Evolutionary conservation across 1,140 invertebrate genomes (phyloP).

Genomic region (Liolophura sinensis): DNA sequence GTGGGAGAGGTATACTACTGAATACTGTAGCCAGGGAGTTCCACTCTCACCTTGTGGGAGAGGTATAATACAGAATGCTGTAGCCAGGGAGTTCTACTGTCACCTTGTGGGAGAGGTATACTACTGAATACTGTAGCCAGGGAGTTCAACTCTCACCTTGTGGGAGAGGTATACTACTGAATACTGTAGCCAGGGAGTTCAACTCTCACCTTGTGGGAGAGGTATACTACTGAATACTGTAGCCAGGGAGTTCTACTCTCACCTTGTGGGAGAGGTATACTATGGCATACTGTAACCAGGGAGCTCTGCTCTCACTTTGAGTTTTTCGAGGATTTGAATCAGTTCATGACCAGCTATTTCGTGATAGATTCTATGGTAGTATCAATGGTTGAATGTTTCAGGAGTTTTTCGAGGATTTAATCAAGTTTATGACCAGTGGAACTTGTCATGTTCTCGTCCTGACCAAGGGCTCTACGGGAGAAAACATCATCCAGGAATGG

Average conservation of each 20-base stretch:
- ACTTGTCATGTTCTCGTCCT: slow-evolving; percentile 52
- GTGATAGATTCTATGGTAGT: background rate
- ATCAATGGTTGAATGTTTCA: slow-evolving; percentile 15
- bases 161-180: slow-evolving; percentile 51
- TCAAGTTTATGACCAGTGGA: slow-evolving; percentile 56
- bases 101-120: slow-evolving; percentile 45
- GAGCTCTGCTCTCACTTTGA: no score
- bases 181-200: slow-evolving; percentile 52
- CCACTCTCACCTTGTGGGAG: slow-evolving; percentile 50
- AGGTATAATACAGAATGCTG: slow-evolving; percentile 53
- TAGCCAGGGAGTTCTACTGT: slow-evolving; percentile 53
- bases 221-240: slow-evolving; percentile 54
- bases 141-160: slow-evolving; percentile 51
- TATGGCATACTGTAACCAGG: no score
- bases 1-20: slow-evolving; percentile 49
- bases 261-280: slow-evolving; percentile 28
- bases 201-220: slow-evolving; percentile 51
- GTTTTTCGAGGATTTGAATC: no score
- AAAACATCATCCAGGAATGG: slow-evolving; percentile 56
- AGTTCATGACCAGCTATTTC: background rate
- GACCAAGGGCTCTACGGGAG: slow-evolving; percentile 48
- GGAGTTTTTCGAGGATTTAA: slow-evolving; percentile 53
- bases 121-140: slow-evolving; percentile 55
- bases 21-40: slow-evolving; percentile 54
- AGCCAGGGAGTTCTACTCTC: slow-evolving; percentile 51